Evolutionary conservation across 2,797 vertebrate genomes (phyloP), one percentile per base, ranked within the genome.

Genomic region (Coranthus polyacanthus): DNA sequence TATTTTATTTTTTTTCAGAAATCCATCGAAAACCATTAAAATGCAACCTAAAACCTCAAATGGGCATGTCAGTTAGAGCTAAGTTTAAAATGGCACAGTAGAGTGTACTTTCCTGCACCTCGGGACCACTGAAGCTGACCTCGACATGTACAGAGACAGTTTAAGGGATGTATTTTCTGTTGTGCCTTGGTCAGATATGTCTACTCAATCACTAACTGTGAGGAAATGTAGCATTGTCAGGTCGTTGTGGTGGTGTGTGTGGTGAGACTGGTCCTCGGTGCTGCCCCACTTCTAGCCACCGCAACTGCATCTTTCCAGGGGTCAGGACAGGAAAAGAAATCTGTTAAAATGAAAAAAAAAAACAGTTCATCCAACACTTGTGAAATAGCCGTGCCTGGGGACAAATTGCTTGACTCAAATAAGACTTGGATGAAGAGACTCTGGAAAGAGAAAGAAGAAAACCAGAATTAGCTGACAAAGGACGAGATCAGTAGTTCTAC

Each of bases 21-120:
- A 77, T 86, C 54, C 52, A 51, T 72, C 79, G 78, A 82, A 89
- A 91, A 88, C 80, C 83, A 81, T 80, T 81, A 74, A 88, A 90
- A 89, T 57, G 59, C 69, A 82, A 87, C 79, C 77, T 82, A 87
- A 93, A 94, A 91, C 90, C 89, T 75, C 89, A 94, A 90, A 88
- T 89, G 88, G 86, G 80, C 68, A 75, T 66, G 72, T 87, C 84
- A 75, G 81, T 75, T 71, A 84, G 74, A 79, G 79, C 76, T 92
- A 85, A 82, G 89, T 92, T 93, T 90, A 86, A 91, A 88, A 88
- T 93, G 88, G 89, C 90, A 69, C 67, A 24, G 66, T 26, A 38
- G 42, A 85, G 79, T 78, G 58, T 84, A 82, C 68, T 92, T 89
- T 90, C 67, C 78, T 86, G 59, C 78, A 78, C 77, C 81, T 86